Evolutionary conservation across 2,113 vertebrate genomes (phyloP).

Genomic region (Cettia cetti): DNA sequence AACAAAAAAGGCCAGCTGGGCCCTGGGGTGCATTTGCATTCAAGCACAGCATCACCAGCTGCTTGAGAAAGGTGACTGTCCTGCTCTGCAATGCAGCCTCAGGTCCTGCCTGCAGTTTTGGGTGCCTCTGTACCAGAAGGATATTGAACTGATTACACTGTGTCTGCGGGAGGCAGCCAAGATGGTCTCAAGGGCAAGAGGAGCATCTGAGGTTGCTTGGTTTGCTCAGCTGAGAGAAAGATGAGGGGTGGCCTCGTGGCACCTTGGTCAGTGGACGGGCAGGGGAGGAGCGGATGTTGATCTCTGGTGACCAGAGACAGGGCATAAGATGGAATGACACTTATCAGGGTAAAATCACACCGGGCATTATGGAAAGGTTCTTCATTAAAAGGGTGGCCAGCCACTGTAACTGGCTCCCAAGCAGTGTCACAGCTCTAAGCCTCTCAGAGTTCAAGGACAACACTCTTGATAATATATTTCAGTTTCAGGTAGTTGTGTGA

Average conservation of each 20-base stretch:
- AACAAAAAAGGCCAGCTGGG: neutral
- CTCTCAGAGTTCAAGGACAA: neutral
- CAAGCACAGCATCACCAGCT: neutral
- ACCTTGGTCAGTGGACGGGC: neutral
- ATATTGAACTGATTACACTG: neutral
- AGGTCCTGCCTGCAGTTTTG: neutral
- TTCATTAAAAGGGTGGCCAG: rapidly evolving
- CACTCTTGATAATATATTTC: neutral
- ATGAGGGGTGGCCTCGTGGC: rapidly evolving
- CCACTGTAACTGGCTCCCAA: neutral
- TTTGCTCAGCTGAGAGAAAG: neutral
- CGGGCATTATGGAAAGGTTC: neutral
- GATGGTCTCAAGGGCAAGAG: neutral
- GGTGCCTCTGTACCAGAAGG: rapidly evolving
- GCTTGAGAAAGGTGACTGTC: rapidly evolving
- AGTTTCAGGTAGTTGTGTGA: neutral
- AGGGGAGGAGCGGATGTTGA: rapidly evolving
- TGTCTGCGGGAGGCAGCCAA: neutral
- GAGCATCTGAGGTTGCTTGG: neutral
- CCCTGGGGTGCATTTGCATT: neutral
- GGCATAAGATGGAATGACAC: neutral
- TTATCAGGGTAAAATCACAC: rapidly evolving
- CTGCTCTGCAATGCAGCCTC: rapidly evolving
- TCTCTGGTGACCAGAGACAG: neutral
- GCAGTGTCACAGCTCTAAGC: rapidly evolving